Percentiles rank a stretch among this genome's conserved stretches.
phyloP scores from a whole-genome alignment of 2,797 vertebrate species.

The Mormyrops attenuatus region DNA sequence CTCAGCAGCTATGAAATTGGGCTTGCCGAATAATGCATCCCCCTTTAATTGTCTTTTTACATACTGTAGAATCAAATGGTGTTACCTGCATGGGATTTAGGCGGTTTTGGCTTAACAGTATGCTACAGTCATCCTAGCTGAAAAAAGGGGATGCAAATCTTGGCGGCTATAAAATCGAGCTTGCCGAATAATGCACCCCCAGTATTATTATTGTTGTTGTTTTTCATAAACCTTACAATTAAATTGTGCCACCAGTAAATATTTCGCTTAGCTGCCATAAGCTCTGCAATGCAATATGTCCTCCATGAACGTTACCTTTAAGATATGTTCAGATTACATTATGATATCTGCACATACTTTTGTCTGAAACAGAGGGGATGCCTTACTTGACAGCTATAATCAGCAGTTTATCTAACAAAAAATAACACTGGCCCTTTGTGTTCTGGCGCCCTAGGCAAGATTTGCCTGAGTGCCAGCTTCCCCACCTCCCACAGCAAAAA shows the following conservation, averaged over 20 bases:
- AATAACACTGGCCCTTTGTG: neutral
- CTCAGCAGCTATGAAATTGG: neutral
- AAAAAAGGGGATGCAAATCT: neutral
- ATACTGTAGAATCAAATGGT: neutral
- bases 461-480: neutral
- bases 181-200: neutral
- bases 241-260: neutral
- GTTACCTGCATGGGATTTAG: neutral
- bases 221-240: neutral
- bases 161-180: neutral
- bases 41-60: neutral
- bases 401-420: neutral
- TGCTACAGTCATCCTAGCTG: neutral
- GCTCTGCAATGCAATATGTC: neutral
- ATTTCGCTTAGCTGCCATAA: neutral
- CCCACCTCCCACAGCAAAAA: neutral
- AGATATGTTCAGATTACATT: neutral
- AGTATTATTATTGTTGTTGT: neutral
- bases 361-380: neutral
- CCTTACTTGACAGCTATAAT: neutral
- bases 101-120: neutral
- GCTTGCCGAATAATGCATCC: neutral
- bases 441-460: neutral
- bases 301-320: neutral
- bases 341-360: neutral